Base-by-base conservation (phyloP, 2,888 invertebrate species). In the Mylabris sibirica region DNA sequence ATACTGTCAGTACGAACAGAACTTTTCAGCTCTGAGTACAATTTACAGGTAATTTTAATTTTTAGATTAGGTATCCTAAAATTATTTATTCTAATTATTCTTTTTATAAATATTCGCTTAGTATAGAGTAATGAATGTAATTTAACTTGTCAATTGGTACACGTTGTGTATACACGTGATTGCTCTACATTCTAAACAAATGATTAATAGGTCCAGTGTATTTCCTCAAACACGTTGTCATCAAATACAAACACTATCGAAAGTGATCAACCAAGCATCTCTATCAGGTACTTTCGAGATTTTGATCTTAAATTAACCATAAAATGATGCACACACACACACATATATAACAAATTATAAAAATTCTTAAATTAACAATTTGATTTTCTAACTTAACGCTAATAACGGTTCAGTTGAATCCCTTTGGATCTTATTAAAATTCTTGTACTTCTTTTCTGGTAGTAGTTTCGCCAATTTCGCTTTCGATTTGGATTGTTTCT, bases 351-450 rank as follows among this genome's bases (percentile, higher is more conserved):
- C 5, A 49, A 49, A 17, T 49, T 17, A 5, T 30, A 30, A 2
- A 30, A 30, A n/a, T n/a, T 30, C 0, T 53, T 12, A 12, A 22
- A n/a, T n/a, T n/a, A 3, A 53, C 4, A 1, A 9, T 49, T 34
- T 14, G n/a, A 41, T 35, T 6, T 35, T 60, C 88, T 89, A 91
- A 87, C 91, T 91, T 84, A 91, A 86, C 67, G 91, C 91, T 84
- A 91, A 82, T 79, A 91, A 84, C 60, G 91, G 91, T 84, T 91
- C 91, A 76, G 88, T 87, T 71, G 88, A 81, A 77, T 90, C 90
- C 85, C 87, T 88, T 30, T 78, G 59, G 60, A 49, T 41, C 67
- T 72, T 68, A 38, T 38, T 38, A 1, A 30, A 57, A 14, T n/a
- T 17, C 65, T 85, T 85, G 74, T 85, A 82, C 75, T 88, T 88